These are phyloP conservation scores for Grapholita molesta DNA, from an alignment of 1,140 invertebrate species.

Conservation along the genomic window DNA sequence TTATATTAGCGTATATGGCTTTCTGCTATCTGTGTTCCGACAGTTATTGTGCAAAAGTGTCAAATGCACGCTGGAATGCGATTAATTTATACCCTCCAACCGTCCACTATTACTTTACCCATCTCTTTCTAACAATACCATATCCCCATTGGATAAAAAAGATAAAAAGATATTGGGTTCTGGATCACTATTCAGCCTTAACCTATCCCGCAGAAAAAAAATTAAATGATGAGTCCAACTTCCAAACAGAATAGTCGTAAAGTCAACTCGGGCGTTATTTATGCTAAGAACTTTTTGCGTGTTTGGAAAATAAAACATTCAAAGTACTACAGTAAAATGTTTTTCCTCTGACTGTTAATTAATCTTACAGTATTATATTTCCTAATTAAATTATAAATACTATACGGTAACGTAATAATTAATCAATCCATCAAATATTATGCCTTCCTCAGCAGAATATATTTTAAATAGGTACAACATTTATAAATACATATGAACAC, in stretches of 20 bases:
- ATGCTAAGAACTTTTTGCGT: neutral
- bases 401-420: too few relatives aligned
- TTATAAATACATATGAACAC: too few relatives aligned
- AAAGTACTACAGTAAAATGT: neutral
- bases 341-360: too few relatives aligned
- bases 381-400: too few relatives aligned
- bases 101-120: neutral
- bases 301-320: neutral
- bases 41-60: conserved; percentile 14
- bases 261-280: conserved; percentile 8
- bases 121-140: neutral
- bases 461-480: too few relatives aligned
- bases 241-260: conserved; percentile 11
- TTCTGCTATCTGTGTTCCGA: conserved; percentile 6
- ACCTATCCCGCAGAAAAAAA: neutral
- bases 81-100: neutral
- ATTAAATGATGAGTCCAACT: conserved; percentile 1
- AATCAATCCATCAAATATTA: too few relatives aligned
- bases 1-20: neutral
- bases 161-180: neutral
- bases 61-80: conserved; percentile 1
- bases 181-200: neutral
- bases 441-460: too few relatives aligned
- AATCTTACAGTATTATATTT: too few relatives aligned
- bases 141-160: neutral